Conservation (phyloP, 2,113 vertebrate species). For the Anas platyrhynchos region DNA sequence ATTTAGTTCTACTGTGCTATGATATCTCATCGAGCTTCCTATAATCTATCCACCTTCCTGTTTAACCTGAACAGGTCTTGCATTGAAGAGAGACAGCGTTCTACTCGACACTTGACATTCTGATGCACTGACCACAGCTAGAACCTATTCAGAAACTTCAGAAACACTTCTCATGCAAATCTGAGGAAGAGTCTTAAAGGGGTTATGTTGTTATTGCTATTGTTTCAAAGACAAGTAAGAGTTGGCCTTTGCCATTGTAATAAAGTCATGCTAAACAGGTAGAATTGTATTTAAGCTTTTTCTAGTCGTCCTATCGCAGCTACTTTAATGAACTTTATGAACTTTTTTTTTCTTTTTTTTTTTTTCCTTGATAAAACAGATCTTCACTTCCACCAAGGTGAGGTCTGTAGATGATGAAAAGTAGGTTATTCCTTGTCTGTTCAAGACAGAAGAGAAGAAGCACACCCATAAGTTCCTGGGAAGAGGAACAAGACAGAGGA, state of each 20-base stretch:
- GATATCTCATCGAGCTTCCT: neutral
- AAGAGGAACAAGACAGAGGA: neutral
- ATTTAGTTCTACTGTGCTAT: neutral
- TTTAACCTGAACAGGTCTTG: neutral
- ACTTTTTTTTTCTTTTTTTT: neutral
- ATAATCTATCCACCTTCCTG: neutral
- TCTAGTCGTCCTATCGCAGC: neutral
- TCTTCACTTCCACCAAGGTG: neutral
- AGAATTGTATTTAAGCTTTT: neutral
- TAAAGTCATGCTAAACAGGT: neutral
- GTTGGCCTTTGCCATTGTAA: neutral
- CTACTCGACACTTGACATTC: neutral
- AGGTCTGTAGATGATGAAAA: neutral
- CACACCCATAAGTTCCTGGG: neutral
- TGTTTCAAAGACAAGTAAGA: neutral
- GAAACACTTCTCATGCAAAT: neutral
- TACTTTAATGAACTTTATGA: neutral
- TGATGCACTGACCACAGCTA: neutral
- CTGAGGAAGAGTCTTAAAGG: neutral
- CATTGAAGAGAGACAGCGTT: neutral
- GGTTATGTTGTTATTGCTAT: neutral
- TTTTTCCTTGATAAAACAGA: neutral
- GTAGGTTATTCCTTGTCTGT: neutral
- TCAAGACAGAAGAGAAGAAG: neutral
- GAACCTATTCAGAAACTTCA: neutral